These are phyloP conservation scores for Drosophila barbarae DNA, from an alignment of 2,888 invertebrate species.

Conservation along the genomic window DNA sequence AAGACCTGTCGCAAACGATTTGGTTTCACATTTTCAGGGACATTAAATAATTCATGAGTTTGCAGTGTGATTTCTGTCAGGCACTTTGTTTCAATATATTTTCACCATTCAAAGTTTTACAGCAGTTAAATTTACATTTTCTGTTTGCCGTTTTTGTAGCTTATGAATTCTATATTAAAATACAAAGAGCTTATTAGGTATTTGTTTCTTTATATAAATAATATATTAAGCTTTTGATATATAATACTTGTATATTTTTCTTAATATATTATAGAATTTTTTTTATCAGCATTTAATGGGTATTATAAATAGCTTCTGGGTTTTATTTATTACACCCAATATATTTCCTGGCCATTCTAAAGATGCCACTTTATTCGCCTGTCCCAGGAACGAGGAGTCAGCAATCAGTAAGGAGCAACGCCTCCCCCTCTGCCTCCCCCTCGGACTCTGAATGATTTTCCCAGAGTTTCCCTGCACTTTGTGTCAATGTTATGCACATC, in stretches of 20 bases:
- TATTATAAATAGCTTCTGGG: background rate
- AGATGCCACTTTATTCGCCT: slow-evolving; percentile 20
- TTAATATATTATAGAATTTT: background rate
- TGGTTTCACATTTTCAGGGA: slow-evolving; percentile 19
- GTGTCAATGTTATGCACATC: slow-evolving; percentile 74
- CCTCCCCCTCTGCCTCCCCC: background rate
- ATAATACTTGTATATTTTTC: too few relatives aligned
- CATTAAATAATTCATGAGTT: slow-evolving; percentile 20
- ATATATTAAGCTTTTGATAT: too few relatives aligned
- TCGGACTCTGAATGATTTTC: background rate
- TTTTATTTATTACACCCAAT: background rate
- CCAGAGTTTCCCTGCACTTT: slow-evolving; percentile 54
- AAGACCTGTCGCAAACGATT: slow-evolving; percentile 26
- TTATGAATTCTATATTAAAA: background rate
- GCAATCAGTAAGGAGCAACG: slow-evolving; percentile 2
- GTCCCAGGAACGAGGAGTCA: slow-evolving; percentile 9
- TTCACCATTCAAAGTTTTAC: background rate
- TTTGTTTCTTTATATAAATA: background rate
- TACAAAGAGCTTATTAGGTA: background rate
- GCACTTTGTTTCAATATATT: background rate
- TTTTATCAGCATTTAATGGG: background rate
- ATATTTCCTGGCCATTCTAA: background rate
- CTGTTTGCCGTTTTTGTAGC: too few relatives aligned
- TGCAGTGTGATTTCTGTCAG: slow-evolving; percentile 9
- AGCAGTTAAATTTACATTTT: background rate